Conservation (phyloP, 1,140 invertebrate species). For the Bombus pascuorum region DNA sequence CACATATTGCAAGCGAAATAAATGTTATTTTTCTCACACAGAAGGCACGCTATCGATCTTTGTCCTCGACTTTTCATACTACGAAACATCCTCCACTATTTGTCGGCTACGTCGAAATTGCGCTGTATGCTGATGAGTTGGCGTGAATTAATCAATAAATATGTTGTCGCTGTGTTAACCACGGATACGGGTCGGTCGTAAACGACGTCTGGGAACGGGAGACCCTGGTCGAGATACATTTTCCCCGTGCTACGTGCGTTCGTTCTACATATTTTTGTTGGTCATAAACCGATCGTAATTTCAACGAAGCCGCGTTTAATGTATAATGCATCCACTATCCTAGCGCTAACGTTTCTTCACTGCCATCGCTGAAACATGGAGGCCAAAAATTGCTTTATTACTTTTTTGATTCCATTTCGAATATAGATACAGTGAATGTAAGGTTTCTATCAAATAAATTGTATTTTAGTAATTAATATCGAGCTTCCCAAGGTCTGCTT, state of each 20-base stretch:
- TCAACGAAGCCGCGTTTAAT: not conserved
- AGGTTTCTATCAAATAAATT: not conserved
- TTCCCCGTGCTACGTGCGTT: conserved; percentile 1
- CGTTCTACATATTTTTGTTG: conserved; percentile 7
- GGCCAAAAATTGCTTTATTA: not conserved
- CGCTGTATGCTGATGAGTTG: conserved; percentile 48
- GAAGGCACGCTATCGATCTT: not conserved
- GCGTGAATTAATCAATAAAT: conserved; percentile 78
- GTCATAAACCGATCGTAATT: conserved; percentile 43
- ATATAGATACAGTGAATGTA: not conserved
- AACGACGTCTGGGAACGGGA: conserved; percentile 74
- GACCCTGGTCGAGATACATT: conserved; percentile 57
- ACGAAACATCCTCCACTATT: conserved; percentile 4
- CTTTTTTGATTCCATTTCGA: not conserved
- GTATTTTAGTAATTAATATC: no score
- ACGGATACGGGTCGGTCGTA: conserved; percentile 67
- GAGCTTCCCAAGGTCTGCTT: rapidly evolving
- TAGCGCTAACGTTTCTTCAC: not conserved
- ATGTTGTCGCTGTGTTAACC: conserved; percentile 72
- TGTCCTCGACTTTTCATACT: not conserved
- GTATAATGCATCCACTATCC: conserved; percentile 8
- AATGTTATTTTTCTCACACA: not conserved
- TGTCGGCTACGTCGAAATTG: conserved; percentile 34
- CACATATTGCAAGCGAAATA: rapidly evolving
- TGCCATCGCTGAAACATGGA: not conserved